phyloP scores from a whole-genome alignment of 2,797 vertebrate genomes.

The Sebastes melanostomus region DNA sequence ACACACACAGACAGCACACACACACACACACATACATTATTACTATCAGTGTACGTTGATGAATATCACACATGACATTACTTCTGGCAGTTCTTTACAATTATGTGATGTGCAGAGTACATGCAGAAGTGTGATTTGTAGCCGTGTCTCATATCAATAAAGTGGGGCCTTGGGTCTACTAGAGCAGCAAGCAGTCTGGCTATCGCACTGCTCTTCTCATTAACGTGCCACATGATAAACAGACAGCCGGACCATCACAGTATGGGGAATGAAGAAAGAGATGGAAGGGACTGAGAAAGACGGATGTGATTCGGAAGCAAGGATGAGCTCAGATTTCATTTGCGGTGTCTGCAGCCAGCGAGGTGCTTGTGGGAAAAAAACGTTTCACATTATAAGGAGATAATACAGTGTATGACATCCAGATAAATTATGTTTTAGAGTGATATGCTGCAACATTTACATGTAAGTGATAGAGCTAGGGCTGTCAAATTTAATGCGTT shows the following conservation, averaged over 20 bases:
- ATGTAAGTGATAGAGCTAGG: background rate
- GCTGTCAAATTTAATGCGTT: no score
- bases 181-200: constrained; percentile 86
- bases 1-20: background rate
- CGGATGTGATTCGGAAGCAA: constrained; percentile 7
- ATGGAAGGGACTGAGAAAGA: constrained; percentile 13
- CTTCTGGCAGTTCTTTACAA: constrained; percentile 34
- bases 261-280: constrained; percentile 1
- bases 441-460: background rate
- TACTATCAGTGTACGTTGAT: constrained; percentile 19
- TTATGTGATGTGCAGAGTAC: constrained; percentile 33
- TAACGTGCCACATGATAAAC: constrained; percentile 76
- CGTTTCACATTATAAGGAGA: background rate
- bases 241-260: constrained; percentile 44
- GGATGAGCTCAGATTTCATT: constrained; percentile 19
- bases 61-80: constrained; percentile 48
- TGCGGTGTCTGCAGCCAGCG: background rate
- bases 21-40: constrained; percentile 9
- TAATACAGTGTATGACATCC: background rate
- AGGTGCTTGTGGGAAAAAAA: background rate
- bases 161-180: constrained; percentile 66
- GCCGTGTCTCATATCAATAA: constrained; percentile 76
- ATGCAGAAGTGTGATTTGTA: constrained; percentile 49
- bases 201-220: constrained; percentile 84
- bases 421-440: background rate